Conservation (phyloP, 2,888 invertebrate genomes). For the Autographa pulchrina region DNA sequence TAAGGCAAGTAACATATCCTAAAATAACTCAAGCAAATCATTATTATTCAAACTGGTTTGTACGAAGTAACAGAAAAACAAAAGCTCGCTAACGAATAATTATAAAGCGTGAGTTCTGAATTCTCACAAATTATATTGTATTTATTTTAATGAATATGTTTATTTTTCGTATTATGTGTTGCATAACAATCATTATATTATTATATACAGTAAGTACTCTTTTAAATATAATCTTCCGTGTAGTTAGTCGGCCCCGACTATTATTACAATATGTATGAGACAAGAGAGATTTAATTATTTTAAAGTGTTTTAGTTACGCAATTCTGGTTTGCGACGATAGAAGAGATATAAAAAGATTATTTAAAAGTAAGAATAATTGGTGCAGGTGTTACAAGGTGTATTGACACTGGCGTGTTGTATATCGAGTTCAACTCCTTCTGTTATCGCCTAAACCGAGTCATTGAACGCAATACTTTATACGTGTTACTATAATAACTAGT, state of each 20-base stretch:
- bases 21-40: neutral
- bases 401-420: constrained; percentile 60
- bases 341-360: neutral
- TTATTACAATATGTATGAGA: neutral
- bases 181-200: constrained; percentile 22
- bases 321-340: neutral
- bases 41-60: constrained; percentile 2
- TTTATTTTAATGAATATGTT: constrained; percentile 25
- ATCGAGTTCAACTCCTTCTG: constrained; percentile 48
- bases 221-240: constrained; percentile 10
- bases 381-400: constrained; percentile 43
- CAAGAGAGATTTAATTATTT: constrained; percentile 1
- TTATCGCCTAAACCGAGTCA: constrained; percentile 56
- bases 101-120: constrained; percentile 6
- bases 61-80: neutral
- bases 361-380: constrained; percentile 29
- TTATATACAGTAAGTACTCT: neutral
- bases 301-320: neutral
- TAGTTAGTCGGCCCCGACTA: neutral
- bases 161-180: constrained; percentile 32
- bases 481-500: constrained; percentile 57
- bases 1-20: neutral
- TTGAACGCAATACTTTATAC: constrained; percentile 58
- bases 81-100: constrained; percentile 7
- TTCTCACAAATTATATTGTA: constrained; percentile 32